Base-by-base conservation (phyloP, 2,888 invertebrate genomes). In the Mimumesa dahlbomi region DNA sequence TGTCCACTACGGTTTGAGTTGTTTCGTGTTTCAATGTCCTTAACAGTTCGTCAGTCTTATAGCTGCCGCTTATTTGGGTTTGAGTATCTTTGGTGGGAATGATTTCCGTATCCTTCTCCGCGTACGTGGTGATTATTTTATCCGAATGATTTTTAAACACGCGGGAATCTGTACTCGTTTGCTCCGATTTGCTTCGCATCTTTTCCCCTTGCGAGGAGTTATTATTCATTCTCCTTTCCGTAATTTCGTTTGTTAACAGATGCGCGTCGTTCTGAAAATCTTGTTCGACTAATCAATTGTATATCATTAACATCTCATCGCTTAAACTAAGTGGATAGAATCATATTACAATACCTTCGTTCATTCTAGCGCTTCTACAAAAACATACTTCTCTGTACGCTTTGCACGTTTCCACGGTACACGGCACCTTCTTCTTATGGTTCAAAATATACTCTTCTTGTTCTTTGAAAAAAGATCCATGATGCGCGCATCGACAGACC, bases 391-490 rank as follows among this genome's bases (percentile, higher is more conserved):
- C 56, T 34, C 16, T 68, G 11, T 53, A 38, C 16, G 43, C 5
- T 53, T 57, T 68, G 11, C 73, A 73, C 0, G 49, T 49, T 18
- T 21, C 36, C 2, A 29, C 5, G 34, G 49, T 52, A 7, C 63
- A 68, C 2, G 53, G 19, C n/a, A 18, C 6, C 4, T 6, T 68
- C 11, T 6, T 52, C 14, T 19, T 61, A 34, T 16, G 2, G 14
- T 34, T 29, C 1, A 22, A 16, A 34, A 46, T 25, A 42, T 45
- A 45, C n/a, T 68, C 49, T 29, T 38, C 56, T 52, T 52, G 46
- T 29, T 70, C 70, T 52, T 68, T 57, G 18, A 62, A 19, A 19
- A 57, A 46, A 3, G 46, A 11, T 6, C 36, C 16, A 13, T 49
- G 59, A 5, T 58, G 42, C 1, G 13, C 5, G 21, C 65, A 70